Evolutionary conservation across 53 echinoderm and acorn worm species (phyloP), one percentile per base, ranked within the genome.

Genomic region (Holothuria scabra): DNA sequence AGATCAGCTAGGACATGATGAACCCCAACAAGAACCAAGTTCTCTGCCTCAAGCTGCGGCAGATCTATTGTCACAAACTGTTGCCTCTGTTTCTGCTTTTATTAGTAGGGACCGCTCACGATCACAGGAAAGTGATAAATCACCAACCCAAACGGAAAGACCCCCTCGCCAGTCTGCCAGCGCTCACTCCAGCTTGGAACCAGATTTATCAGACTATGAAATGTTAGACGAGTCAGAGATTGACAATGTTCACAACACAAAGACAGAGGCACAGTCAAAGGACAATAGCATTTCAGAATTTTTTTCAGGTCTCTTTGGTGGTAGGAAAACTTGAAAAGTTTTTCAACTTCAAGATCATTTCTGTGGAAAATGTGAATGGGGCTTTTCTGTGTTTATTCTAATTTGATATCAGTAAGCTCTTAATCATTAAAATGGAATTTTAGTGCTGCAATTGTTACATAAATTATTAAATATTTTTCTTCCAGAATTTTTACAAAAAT

Each of bases 151-250:
- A 35, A 24, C 9, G 18, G 52, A 52, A 16, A 14, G 52, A 16
- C 16, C 52, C 18, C 52, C 52, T 52, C 52, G 18, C 13, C 37
- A 22, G 59, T 37, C 56, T 80, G 13, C 28, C 5, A 80, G 59
- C 18, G 19, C n/a, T 9, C 92, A 75, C 18, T 64, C 89, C 9
- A 82, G 81, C 35, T 83, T 86, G 74, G 95, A 95, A 20, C 82
- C 87, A 10, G 95, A 95, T 49, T 76, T 89, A 19, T 90, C 93
- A 1, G 95, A 91, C n/a, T 95, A 93, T 85, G 95, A 95, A 84
- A 85, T 95, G 87, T 74, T 95, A 83, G 93, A 95, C 81, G 75
- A 81, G 62, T 86, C 86, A 5, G 95, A 95, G 78, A 79, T 95
- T 60, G 92, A 89, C 64, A 92, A 85, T 64, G 80, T 46, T 2